Evolutionary conservation across 2,113 vertebrate genomes (phyloP).

Genomic region (Chaetorhynchus papuensis): DNA sequence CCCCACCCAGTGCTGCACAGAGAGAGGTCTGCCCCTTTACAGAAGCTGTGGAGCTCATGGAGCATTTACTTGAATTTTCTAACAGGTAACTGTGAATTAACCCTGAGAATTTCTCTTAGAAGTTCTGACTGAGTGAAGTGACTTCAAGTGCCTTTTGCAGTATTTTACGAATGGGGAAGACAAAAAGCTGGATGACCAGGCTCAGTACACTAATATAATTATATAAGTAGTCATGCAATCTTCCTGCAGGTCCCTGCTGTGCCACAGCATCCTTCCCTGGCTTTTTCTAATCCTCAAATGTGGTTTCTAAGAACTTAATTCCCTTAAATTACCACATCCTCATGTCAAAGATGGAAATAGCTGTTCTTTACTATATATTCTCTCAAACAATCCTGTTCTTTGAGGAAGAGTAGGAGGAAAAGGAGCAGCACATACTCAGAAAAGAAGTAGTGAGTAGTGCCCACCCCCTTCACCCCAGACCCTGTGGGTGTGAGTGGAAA

Average conservation of each 20-base stretch:
- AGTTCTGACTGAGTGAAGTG: not conserved
- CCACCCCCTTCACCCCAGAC: not conserved
- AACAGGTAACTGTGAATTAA: not conserved
- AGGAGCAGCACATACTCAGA: not conserved
- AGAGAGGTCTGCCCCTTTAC: not conserved
- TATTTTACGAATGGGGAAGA: not conserved
- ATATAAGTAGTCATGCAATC: fast-evolving
- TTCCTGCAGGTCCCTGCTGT: not conserved
- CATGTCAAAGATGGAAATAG: not conserved
- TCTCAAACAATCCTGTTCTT: not conserved
- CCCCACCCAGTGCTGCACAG: not conserved
- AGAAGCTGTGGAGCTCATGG: not conserved
- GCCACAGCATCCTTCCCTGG: not conserved
- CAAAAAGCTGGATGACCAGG: not conserved
- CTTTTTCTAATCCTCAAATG: not conserved
- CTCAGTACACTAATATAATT: not conserved
- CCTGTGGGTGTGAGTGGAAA: not conserved
- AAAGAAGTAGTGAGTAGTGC: not conserved
- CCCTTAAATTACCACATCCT: not conserved
- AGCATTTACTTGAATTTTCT: not conserved
- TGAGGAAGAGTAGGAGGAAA: not conserved
- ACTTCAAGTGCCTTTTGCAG: not conserved
- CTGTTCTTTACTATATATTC: not conserved
- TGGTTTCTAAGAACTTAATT: not conserved
- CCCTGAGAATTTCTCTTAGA: not conserved